Evolutionary conservation across 2,888 invertebrate genomes (phyloP).

Genomic region (Unio delphinus): DNA sequence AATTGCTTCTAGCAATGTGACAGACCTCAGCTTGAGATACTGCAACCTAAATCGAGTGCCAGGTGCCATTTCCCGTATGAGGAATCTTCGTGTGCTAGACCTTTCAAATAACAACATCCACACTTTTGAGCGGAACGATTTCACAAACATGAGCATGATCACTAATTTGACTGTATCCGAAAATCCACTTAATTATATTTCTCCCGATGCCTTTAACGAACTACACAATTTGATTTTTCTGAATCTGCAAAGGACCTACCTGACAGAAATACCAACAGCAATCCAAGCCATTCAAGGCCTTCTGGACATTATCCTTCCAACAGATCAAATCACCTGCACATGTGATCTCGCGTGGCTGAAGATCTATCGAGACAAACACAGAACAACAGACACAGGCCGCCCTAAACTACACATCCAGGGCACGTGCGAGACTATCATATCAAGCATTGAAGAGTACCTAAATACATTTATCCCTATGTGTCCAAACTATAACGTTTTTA

Average conservation of each 20-base stretch:
- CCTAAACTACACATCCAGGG: constrained; percentile 19
- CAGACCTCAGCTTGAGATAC: constrained; percentile 23
- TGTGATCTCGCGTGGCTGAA: constrained; percentile 46
- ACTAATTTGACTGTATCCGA: constrained; percentile 18
- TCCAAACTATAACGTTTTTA: constrained; percentile 18
- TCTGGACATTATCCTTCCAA: constrained; percentile 12
- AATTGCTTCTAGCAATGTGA: constrained; percentile 24
- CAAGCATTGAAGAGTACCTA: constrained; percentile 26
- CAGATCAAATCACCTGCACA: constrained; percentile 32
- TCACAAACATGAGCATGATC: constrained; percentile 20
- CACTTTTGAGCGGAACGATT: constrained; percentile 40
- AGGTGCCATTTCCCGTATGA: constrained; percentile 27
- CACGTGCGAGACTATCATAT: constrained; percentile 37
- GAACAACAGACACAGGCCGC: too few relatives aligned
- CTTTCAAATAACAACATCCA: constrained; percentile 41
- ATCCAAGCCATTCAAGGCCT: constrained; percentile 18
- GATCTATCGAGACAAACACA: constrained; percentile 11
- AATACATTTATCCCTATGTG: constrained; percentile 20
- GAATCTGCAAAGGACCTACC: constrained; percentile 15
- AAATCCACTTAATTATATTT: constrained; percentile 39
- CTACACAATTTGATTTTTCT: constrained; percentile 14
- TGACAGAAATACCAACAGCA: constrained; percentile 33
- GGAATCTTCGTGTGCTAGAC: constrained; percentile 20
- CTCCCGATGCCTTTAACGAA: constrained; percentile 32
- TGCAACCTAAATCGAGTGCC: constrained; percentile 42